phyloP scores from a whole-genome alignment of 1,140 invertebrate genomes.

The Aphidius gifuensis region DNA sequence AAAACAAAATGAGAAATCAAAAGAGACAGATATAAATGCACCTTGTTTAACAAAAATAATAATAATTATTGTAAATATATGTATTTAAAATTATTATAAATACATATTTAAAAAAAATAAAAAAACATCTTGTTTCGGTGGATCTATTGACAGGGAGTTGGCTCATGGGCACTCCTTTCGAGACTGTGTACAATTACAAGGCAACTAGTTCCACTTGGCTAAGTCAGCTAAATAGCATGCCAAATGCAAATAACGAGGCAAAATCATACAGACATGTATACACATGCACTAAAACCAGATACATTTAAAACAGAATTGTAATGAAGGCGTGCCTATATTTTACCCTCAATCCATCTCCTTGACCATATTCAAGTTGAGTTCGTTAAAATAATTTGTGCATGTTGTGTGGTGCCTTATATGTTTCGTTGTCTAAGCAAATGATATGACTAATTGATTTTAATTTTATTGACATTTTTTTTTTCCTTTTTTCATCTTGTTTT shows the following conservation, averaged over 20 bases:
- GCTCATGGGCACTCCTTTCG: constrained; percentile 25
- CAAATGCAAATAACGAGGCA: constrained; percentile 29
- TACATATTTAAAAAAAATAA: neutral
- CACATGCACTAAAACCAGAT: neutral
- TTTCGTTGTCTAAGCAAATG: no score
- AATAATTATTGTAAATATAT: no score
- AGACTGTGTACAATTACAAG: constrained; percentile 26
- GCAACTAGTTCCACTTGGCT: constrained; percentile 30
- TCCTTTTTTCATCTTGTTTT: no score
- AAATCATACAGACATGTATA: constrained; percentile 12
- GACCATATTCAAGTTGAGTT: neutral
- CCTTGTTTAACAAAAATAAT: no score
- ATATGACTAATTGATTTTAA: no score
- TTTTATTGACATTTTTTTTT: no score
- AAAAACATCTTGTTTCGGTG: neutral
- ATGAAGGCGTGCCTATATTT: constrained; percentile 10
- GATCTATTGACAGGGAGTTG: constrained; percentile 2
- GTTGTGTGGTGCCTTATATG: no score
- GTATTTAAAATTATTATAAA: no score
- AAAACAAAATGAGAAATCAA: no score
- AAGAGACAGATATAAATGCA: no score
- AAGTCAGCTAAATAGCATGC: constrained; percentile 28
- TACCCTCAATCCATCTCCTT: neutral
- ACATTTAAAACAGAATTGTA: no score
- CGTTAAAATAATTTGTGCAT: no score